Evolutionary conservation across 1,140 invertebrate genomes (phyloP).

Genomic region (Drosophila serrata): DNA sequence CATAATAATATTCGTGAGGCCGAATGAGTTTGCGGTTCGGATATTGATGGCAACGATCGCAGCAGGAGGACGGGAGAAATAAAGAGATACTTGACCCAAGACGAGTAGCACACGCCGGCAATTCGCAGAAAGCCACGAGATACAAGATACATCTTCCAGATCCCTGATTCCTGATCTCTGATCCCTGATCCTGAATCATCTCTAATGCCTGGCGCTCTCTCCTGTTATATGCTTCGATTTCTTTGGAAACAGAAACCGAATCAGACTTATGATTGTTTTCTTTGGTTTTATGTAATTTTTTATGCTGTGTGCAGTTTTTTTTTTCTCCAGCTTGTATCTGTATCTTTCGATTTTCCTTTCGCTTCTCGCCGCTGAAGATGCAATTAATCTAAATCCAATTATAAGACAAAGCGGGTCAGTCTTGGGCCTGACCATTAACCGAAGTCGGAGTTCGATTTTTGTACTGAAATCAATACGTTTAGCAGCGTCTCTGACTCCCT

Average conservation of each 20-base stretch:
- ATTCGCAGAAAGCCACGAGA: slow-evolving; percentile 63
- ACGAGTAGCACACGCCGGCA: slow-evolving; percentile 67
- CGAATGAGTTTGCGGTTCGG: slow-evolving; percentile 76
- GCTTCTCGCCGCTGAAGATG: slow-evolving; percentile 53
- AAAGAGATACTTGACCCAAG: slow-evolving; percentile 28
- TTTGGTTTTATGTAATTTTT: slow-evolving; percentile 68
- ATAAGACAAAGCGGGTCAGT: slow-evolving; percentile 74
- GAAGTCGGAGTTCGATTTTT: slow-evolving; percentile 49
- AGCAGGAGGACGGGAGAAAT: slow-evolving; percentile 45
- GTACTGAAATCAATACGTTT: slow-evolving; percentile 77
- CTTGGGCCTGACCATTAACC: slow-evolving; percentile 55
- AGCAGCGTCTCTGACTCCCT: slow-evolving; percentile 30
- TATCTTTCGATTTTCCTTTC: slow-evolving; percentile 11
- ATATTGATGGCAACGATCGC: slow-evolving; percentile 48
- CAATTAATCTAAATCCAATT: slow-evolving; percentile 85
- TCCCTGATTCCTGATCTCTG: slow-evolving; percentile 12
- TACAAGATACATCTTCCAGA: slow-evolving; percentile 5
- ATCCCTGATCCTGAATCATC: slow-evolving; percentile 3
- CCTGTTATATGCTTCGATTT: slow-evolving; percentile 61
- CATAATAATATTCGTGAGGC: slow-evolving; percentile 13
- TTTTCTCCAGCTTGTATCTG: too few relatives aligned
- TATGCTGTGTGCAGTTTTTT: slow-evolving; percentile 54
- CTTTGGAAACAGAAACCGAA: slow-evolving; percentile 46
- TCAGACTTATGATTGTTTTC: slow-evolving; percentile 45
- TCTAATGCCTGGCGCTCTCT: slow-evolving; percentile 38